These are phyloP conservation scores for Cryptosula pallasiana DNA, from an alignment of 2,888 invertebrate species.

Conservation along the genomic window DNA sequence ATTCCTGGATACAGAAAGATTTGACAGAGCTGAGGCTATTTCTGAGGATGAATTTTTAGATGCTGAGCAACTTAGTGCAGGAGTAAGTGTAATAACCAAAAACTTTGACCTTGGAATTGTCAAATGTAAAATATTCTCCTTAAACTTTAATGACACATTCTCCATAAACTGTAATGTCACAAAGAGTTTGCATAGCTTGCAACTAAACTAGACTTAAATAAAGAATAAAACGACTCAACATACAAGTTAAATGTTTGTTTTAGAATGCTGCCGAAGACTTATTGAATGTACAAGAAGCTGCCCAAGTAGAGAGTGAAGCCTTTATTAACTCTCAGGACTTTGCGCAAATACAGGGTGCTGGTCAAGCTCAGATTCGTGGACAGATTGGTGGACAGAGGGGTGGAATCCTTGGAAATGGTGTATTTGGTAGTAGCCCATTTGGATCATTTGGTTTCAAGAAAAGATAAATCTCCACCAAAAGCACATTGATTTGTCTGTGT, in stretches of 20 bases:
- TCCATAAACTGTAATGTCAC: no score
- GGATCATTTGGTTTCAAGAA: neutral
- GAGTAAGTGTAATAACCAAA: neutral
- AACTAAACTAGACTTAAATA: no score
- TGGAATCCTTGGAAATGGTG: neutral
- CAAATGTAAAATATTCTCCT: no score
- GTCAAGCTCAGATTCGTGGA: neutral
- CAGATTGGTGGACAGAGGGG: neutral
- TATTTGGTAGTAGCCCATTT: neutral
- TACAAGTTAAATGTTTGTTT: neutral
- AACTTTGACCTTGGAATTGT: no score
- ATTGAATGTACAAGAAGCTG: neutral
- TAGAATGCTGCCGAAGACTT: neutral
- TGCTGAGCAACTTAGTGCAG: neutral
- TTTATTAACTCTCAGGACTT: neutral
- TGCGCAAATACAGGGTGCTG: neutral
- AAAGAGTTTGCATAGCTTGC: no score
- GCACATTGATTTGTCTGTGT: no score
- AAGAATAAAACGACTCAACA: no score
- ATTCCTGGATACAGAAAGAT: neutral
- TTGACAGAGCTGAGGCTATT: neutral
- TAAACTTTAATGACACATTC: no score
- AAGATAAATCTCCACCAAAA: no score
- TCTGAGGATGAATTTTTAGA: neutral
- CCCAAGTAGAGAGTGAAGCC: neutral